Percentiles rank a stretch among this genome's conserved stretches.
Conservation (phyloP, 2,888 invertebrate genomes). For the Gerris lacustris region DNA sequence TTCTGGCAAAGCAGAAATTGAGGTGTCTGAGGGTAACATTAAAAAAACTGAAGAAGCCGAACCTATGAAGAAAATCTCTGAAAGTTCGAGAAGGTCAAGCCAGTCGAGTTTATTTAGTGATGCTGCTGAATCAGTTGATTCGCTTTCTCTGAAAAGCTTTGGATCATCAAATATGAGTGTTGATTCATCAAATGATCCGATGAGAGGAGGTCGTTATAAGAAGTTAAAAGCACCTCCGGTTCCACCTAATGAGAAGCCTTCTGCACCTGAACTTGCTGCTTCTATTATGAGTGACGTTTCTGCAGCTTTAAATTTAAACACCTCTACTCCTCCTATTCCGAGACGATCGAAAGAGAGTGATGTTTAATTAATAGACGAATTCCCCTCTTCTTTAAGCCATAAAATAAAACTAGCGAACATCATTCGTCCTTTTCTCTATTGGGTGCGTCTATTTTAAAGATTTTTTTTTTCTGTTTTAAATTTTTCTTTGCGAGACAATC, state of each 20-base stretch:
- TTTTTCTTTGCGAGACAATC: neutral
- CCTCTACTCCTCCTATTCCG: neutral
- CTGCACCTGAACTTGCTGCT: neutral
- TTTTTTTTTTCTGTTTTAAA: too few species aligned
- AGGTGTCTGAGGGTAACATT: too few species aligned
- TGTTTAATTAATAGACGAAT: neutral
- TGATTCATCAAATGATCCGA: slow-evolving; percentile 32
- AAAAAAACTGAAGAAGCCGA: too few species aligned
- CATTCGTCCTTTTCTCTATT: too few species aligned
- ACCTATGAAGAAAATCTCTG: too few species aligned
- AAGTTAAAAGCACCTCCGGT: slow-evolving; percentile 42
- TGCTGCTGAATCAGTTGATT: neutral
- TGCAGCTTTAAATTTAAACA: neutral
- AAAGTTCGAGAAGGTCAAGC: neutral
- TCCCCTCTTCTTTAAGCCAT: neutral
- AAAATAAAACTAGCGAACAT: too few species aligned
- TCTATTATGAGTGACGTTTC: neutral
- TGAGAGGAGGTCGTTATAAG: slow-evolving; percentile 41
- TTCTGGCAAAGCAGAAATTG: too few species aligned
- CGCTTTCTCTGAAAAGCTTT: neutral
- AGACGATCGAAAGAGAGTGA: neutral
- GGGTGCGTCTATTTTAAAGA: too few species aligned
- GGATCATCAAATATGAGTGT: neutral
- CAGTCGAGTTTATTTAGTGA: neutral
- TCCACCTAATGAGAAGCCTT: neutral